Evolutionary conservation across 1,140 invertebrate genomes (phyloP), one percentile per base, ranked within the genome.

Genomic region (Octopus bimaculoides): DNA sequence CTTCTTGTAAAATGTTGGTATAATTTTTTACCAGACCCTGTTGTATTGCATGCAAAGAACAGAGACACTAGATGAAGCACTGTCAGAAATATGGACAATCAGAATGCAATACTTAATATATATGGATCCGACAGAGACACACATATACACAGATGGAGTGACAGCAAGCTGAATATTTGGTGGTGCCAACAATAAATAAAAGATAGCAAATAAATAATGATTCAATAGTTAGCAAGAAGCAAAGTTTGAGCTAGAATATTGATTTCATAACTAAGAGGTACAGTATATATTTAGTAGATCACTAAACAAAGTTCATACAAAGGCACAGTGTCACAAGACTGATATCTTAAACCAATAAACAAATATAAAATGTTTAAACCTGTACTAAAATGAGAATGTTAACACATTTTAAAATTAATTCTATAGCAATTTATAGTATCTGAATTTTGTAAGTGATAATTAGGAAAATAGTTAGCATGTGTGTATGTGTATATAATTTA

Each of bases 21-120:
- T 81, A 78, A 78, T 83, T 84, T 82, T 83, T 86, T 79, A 83
- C 85, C 78, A 83, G 84, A 79, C 77, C 80, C 84, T 86, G 56
- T 77, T 20, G 75, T 26, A 8, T 53, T 17, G 73, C 75, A 77
- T 61, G 41, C 20, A 53, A 20, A 77, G 20, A 75, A 75, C 74
- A 75, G 74, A 75, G 74, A 75, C 52, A 75, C 74, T 75, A 75
- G 26, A 20, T 74, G n/a, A 74, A 74, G 73, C 73, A 74, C 73
- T 74, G 73, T 52, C 41, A 20, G 56, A 71, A 20, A 71, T 71
- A 71, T 71, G 14, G 66, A 71, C 66, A 71, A 71, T 71, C 66
- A 71, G 66, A 12, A 71, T 9, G 14, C 66, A 71, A 12, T 71
- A n/a, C 14, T 71, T 71, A 71, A n/a, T 71, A 71, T 71, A 71